Evolutionary conservation across 2,113 vertebrate genomes (phyloP).

Genomic region (Gambusia holbrooki): DNA sequence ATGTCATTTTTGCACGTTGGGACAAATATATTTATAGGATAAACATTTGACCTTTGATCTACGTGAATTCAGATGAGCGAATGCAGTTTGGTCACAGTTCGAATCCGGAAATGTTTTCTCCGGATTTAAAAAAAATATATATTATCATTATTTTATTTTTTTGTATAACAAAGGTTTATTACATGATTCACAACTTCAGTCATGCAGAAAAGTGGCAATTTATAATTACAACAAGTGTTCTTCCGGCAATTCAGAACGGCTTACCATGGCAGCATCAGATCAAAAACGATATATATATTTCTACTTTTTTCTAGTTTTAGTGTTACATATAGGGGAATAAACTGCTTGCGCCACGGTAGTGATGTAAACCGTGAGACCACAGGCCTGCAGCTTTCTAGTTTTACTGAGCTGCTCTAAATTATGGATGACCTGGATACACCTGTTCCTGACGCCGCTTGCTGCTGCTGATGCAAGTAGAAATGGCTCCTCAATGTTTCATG

Average conservation of each 20-base stretch:
- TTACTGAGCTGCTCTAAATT: constrained; percentile 67
- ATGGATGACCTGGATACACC: constrained; percentile 74
- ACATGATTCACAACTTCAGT: background rate
- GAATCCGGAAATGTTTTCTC: background rate
- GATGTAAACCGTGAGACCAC: constrained; percentile 40
- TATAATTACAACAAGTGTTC: background rate
- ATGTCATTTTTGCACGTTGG: background rate
- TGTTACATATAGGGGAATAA: too few species aligned
- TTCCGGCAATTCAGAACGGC: background rate
- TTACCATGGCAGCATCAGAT: background rate
- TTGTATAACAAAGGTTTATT: background rate
- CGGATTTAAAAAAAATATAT: background rate
- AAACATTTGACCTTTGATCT: constrained; percentile 4
- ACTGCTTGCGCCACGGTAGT: background rate
- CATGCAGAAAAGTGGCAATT: background rate
- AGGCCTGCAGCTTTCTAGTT: constrained; percentile 63
- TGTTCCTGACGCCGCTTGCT: constrained; percentile 58
- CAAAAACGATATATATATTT: background rate
- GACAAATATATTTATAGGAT: background rate
- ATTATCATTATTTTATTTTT: background rate
- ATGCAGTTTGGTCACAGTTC: too few species aligned
- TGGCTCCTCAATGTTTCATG: constrained; percentile 71
- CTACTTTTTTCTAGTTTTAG: too few species aligned
- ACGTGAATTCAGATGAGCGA: background rate
- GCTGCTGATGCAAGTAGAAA: constrained; percentile 57